Conservation (phyloP, 2,113 vertebrate species). For the Gallinago media region DNA sequence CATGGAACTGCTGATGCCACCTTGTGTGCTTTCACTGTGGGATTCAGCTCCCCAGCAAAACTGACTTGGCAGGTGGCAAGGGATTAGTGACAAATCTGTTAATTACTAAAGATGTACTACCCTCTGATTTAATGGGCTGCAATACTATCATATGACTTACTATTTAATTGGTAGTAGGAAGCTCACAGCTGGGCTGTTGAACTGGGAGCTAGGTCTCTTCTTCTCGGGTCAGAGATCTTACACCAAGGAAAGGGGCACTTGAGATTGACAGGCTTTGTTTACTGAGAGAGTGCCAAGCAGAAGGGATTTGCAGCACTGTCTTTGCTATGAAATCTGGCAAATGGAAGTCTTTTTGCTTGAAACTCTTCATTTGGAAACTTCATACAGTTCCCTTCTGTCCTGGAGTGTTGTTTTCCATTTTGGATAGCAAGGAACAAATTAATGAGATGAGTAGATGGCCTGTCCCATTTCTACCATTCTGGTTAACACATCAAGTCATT, state of each 20-base stretch:
- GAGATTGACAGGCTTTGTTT: not conserved
- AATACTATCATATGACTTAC: not conserved
- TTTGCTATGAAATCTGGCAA: not conserved
- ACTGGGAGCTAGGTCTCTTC: not conserved
- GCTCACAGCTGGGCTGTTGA: not conserved
- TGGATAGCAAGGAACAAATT: not conserved
- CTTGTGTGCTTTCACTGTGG: not conserved
- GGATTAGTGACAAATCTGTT: constrained; percentile 8
- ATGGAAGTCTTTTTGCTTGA: not conserved
- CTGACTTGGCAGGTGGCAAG: not conserved
- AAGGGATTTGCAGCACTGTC: not conserved
- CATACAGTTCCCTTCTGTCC: not conserved
- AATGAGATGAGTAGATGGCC: not conserved
- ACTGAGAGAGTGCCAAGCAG: not conserved
- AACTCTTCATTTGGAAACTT: not conserved
- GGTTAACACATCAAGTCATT: not conserved
- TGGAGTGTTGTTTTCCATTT: not conserved
- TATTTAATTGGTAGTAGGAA: not conserved
- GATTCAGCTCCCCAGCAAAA: not conserved
- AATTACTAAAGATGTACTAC: not conserved
- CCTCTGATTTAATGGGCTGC: not conserved
- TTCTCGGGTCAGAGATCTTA: not conserved
- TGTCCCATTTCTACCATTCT: not conserved
- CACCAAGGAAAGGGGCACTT: not conserved
- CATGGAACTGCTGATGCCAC: not conserved